These are phyloP conservation scores for Cephalopachus bancanus DNA, from an alignment of 2,797 vertebrate genomes.

Conservation along the genomic window DNA sequence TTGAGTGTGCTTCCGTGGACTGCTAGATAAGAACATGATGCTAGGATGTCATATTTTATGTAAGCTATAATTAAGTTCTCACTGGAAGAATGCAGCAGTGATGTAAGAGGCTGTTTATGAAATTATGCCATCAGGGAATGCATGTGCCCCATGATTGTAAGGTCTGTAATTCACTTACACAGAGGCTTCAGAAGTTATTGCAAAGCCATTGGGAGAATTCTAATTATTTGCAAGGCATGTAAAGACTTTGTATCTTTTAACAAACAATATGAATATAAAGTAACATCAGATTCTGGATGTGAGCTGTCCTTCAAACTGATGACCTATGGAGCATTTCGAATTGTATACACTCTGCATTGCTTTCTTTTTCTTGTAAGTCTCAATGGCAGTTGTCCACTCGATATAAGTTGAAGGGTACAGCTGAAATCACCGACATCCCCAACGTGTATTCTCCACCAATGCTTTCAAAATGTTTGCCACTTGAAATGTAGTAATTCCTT, in stretches of 20 bases:
- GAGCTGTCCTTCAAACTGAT: neutral
- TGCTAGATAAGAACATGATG: neutral
- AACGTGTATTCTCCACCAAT: neutral
- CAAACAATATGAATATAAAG: neutral
- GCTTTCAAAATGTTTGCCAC: neutral
- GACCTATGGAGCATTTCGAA: neutral
- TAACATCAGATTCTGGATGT: neutral
- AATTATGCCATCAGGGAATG: neutral
- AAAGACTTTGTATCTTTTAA: neutral
- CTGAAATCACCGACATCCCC: neutral
- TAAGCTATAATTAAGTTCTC: constrained; percentile 14
- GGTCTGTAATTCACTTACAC: neutral
- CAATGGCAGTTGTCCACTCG: neutral
- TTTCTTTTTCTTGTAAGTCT: neutral
- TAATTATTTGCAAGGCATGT: neutral
- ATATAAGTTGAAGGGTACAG: neutral
- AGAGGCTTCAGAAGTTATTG: constrained; percentile 17
- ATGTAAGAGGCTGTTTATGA: constrained; percentile 52
- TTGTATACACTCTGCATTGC: neutral
- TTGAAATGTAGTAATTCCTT: constrained; percentile 40
- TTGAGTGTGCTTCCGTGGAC: neutral
- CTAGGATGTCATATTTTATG: neutral
- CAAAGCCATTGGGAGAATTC: constrained; percentile 30
- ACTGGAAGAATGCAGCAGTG: neutral
- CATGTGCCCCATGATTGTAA: neutral